These are phyloP conservation scores for Theodoxus fluviatilis DNA, from an alignment of 2,888 invertebrate species.

Conservation along the genomic window DNA sequence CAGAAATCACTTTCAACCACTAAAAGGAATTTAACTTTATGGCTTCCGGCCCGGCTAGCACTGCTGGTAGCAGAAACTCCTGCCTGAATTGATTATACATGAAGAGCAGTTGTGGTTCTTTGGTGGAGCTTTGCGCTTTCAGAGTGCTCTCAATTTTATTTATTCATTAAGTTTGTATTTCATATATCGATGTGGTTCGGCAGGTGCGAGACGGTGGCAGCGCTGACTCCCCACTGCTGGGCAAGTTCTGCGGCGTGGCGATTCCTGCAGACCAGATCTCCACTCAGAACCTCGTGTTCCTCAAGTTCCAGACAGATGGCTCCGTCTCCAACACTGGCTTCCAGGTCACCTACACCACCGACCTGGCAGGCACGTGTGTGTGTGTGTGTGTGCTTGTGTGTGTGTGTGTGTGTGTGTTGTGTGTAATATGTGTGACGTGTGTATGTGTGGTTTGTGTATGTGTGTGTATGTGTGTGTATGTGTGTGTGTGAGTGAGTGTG, in stretches of 20 bases:
- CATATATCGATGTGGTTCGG: neutral
- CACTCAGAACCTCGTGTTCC: conserved; percentile 63
- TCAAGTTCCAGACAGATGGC: conserved; percentile 70
- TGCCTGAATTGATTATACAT: neutral
- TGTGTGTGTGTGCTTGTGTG: neutral
- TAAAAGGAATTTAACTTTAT: no score
- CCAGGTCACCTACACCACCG: conserved; percentile 68
- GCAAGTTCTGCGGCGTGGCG: conserved; percentile 81
- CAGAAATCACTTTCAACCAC: no score
- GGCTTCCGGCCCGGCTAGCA: no score
- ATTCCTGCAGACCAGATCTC: conserved; percentile 72
- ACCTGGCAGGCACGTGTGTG: conserved; percentile 30
- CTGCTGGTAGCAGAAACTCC: no score
- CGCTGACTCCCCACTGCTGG: conserved; percentile 78
- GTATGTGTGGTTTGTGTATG: neutral
- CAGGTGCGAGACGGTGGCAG: conserved; percentile 80
- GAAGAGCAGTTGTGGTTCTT: neutral
- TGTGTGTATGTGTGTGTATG: neutral
- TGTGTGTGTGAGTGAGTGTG: neutral
- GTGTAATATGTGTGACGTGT: neutral
- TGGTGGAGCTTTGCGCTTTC: neutral
- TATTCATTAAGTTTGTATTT: neutral
- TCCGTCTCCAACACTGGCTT: conserved; percentile 74
- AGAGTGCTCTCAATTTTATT: neutral
- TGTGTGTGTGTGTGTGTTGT: neutral